Base-by-base conservation (phyloP, 2,797 vertebrate species). In the Tenualosa ilisha region DNA sequence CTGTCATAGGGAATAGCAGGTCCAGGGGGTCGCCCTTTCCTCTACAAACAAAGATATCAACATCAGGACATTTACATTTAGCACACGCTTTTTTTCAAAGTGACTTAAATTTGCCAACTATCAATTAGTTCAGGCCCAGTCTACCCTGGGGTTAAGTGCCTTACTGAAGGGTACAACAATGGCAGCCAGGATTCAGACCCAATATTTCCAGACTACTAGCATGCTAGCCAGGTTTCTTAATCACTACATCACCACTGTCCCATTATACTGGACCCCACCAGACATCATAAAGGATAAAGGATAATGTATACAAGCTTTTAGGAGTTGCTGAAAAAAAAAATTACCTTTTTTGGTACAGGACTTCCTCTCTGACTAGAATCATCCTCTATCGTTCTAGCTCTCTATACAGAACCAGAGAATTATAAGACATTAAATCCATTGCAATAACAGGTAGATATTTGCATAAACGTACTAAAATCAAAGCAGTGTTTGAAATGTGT, bases 261-360 rank as follows among this genome's bases (percentile, higher is more conserved):
- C 11, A 51, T 51, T 6, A 51, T 12, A 51, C 50, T 51, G 50
- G 9, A 51, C 7, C 50, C 8, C 7, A 9, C 9, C 8, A 2
- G 7, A 51, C 50, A 51, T 51, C 50, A 51, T 46, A 46, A 7
- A 6, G 50, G 6, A 6, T 12, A 51, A 51, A 51, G 50, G 43
- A 22, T 49, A 61, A 17, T 4, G 2, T 20, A 61, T 65, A 49
- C 7, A 49, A 49, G 46, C 46, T 49, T 49, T 3, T 8, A 49
- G 46, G 46, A 8, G 46, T 49, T 5, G 4, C 4, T 8, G 50
- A 12, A 51, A 9, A 51, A 51, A 12, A 7, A 51, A 7, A 12
- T 82, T 91, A 98, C 98, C 96, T 99, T 99, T 91, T 97, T 99
- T 15, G 94, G 96, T 82, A 97, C 0, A 0, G 97, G 97, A 84